Evolutionary conservation across 2,113 vertebrate genomes (phyloP).

Genomic region (Festucalex cinctus): DNA sequence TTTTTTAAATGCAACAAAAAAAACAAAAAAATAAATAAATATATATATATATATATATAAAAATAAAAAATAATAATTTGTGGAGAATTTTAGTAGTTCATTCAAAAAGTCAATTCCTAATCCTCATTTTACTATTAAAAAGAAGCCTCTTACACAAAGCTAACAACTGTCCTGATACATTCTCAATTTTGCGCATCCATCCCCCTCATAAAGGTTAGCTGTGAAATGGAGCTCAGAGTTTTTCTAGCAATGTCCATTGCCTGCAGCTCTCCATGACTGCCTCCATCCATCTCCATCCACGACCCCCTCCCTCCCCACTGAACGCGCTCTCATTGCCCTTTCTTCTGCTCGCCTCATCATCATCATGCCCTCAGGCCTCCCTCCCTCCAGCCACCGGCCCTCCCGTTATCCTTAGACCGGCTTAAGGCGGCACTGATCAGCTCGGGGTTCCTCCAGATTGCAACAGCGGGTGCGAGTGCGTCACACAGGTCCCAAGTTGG

Average conservation of each 20-base stretch:
- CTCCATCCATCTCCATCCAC: background rate
- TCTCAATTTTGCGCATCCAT: background rate
- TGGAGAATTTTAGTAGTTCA: background rate
- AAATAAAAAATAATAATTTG: no score
- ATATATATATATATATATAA: no score
- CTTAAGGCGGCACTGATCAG: constrained; percentile 58
- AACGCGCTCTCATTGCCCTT: background rate
- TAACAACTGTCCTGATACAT: no score
- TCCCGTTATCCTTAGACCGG: constrained; percentile 55
- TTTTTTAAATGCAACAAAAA: no score
- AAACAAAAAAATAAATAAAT: no score
- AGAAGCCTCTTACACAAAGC: background rate
- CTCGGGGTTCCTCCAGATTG: constrained; percentile 53
- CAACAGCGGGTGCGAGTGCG: constrained; percentile 42
- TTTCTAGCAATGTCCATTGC: background rate
- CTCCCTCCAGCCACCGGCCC: constrained; percentile 37
- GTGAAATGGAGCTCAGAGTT: background rate
- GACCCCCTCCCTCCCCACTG: constrained; percentile 1
- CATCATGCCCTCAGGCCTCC: constrained; percentile 35
- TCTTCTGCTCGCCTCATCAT: constrained; percentile 12
- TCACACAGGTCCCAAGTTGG: constrained; percentile 46
- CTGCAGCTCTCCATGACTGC: constrained; percentile 3
- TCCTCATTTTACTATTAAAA: background rate
- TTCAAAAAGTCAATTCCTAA: no score
- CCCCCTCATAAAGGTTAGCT: background rate